Base-by-base conservation (phyloP, 2,797 vertebrate species). In the Neostethus bicornis region DNA sequence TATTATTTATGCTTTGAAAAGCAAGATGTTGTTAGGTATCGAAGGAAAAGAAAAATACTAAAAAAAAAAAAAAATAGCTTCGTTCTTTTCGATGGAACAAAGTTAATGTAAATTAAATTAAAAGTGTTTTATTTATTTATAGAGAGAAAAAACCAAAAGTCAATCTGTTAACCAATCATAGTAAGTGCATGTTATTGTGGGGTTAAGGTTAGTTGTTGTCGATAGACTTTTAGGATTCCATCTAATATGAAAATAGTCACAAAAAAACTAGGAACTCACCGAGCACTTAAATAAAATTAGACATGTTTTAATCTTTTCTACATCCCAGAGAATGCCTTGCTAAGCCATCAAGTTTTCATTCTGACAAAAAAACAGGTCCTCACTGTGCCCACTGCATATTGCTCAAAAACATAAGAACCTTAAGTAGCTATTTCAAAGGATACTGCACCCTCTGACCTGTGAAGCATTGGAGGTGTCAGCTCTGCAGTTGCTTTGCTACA, bases 101-200 rank as follows among this genome's bases (percentile, higher is more conserved):
- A n/a, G n/a, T n/a, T n/a, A n/a, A n/a, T n/a, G n/a, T n/a, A n/a
- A n/a, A n/a, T n/a, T n/a, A n/a, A n/a, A n/a, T n/a, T n/a, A n/a
- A n/a, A n/a, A n/a, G n/a, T n/a, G n/a, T n/a, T n/a, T n/a, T n/a
- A n/a, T 79, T 63, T 59, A 62, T 79, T 71, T 69, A 38, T n/a
- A 53, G 61, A 31, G 28, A 68, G 65, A n/a, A 37, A 79, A 80
- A 43, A 83, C 75, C 69, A 38, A 70, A 80, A 73, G 26, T 10
- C 28, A 11, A 65, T 42, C 43, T 34, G 25, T 58, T 51, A n/a
- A n/a, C n/a, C n/a, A n/a, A n/a, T n/a, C n/a, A n/a, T n/a, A n/a
- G n/a, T 64, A 11, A 53, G 54, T 46, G 34, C 24, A 60, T 66
- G 53, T 45, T 52, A 51, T 24, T 46, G 14, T 67, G 17, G 35